Base-by-base conservation (phyloP, 2,113 vertebrate genomes). In the Pollimyrus isidori region DNA sequence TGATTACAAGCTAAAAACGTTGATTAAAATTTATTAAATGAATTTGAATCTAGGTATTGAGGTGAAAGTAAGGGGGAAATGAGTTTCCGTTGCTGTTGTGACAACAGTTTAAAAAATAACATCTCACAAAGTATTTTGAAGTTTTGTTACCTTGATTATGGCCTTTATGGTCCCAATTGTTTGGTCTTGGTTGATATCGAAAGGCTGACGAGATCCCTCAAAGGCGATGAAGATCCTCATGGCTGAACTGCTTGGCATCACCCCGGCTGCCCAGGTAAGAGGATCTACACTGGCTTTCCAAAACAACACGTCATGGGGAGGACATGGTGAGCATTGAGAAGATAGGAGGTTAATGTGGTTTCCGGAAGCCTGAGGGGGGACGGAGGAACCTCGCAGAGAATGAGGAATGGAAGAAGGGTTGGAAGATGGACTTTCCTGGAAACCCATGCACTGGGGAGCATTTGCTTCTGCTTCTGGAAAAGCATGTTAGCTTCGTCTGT, bases 211-310 rank as follows among this genome's bases (percentile, higher is more conserved):
- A 46, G 92, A 93, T 42, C 93, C 95, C 7, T 96, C 95, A 87
- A 95, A 97, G 69, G 93, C 92, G 86, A 97, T 87, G 89, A 95
- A 95, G 90, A 97, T 93, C 90, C 92, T 96, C 95, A 96, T 96
- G 89, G 83, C 2, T 82, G 88, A 13, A 26, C 21, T 9, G 6
- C 48, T 52, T 15, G 10, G 26, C 10, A 82, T 19, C 26, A 39
- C 52, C 58, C 84, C 88, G 49, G 13, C 73, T 46, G 26, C 69
- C 58, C 62, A 65, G n/a, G n/a, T 39, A 2, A 52, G 58, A 87
- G 49, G 86, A 86, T 46, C 89, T 89, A 65, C 85, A 58, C 45
- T 88, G 82, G 87, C 35, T 49, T 87, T 69, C 19, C 45, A 46
- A n/a, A 13, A 6, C 53, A 82, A 45, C 73, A 56, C 46, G 89